Percentiles rank a stretch among this genome's conserved stretches.
Conservation (phyloP, 2,888 invertebrate genomes). For the Physocephala rufipes region DNA sequence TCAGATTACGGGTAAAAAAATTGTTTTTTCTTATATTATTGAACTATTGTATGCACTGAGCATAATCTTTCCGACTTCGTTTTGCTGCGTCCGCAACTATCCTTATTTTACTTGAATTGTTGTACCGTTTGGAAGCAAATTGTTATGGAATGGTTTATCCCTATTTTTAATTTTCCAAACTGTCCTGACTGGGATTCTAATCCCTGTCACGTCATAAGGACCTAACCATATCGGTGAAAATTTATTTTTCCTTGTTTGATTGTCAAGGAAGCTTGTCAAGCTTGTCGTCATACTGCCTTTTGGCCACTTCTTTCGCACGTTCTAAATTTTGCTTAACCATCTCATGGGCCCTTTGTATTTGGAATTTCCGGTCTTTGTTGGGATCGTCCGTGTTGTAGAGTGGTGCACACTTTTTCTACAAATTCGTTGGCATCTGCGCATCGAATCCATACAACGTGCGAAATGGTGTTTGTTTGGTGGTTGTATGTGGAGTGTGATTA, state of each 20-base stretch:
- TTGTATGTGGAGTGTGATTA: too few species aligned
- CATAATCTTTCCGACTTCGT: background rate
- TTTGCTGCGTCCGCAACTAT: background rate
- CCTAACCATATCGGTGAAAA: background rate
- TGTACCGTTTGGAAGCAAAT: background rate
- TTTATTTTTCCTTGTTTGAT: background rate
- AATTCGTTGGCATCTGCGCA: conserved; percentile 19
- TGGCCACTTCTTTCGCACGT: conserved; percentile 2
- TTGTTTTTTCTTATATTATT: too few species aligned
- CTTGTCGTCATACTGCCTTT: conserved; percentile 15
- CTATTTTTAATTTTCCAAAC: background rate
- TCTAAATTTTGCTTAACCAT: conserved; percentile 18
- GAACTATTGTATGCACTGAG: too few species aligned
- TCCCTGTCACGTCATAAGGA: background rate
- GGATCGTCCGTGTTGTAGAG: conserved; percentile 31
- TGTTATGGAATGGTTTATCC: background rate
- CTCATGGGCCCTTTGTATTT: conserved; percentile 26
- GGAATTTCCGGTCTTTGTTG: background rate
- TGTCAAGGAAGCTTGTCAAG: background rate
- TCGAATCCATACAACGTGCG: conserved; percentile 33
- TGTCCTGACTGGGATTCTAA: background rate
- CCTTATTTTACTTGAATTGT: background rate
- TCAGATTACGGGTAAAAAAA: too few species aligned
- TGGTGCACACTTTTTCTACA: background rate
- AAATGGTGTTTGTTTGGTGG: conserved; percentile 34